Percentiles rank a stretch among this genome's conserved stretches.
These are phyloP conservation scores for Crotalus horridus DNA, from an alignment of 2,113 vertebrate species.

Conservation along the genomic window DNA sequence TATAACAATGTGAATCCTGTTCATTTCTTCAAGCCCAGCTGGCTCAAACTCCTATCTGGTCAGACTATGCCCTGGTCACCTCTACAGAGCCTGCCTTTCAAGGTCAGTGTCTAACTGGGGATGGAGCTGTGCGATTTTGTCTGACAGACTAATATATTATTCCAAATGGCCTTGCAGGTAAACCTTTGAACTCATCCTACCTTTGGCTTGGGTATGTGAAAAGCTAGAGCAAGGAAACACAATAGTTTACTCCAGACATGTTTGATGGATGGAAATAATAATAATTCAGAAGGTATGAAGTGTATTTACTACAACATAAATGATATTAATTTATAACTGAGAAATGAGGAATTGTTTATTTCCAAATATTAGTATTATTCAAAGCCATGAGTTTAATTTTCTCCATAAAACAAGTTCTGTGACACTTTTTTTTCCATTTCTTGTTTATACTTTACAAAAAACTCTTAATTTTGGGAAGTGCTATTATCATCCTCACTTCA, in stretches of 20 bases:
- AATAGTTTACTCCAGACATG: background rate
- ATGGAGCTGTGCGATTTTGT: background rate
- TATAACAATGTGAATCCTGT: background rate
- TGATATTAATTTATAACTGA: constrained; percentile 48
- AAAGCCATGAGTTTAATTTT: constrained; percentile 45
- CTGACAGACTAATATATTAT: background rate
- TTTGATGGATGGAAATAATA: background rate
- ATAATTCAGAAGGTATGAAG: background rate
- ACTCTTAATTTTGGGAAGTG: constrained; percentile 67
- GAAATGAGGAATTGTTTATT: constrained; percentile 51
- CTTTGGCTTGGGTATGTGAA: background rate
- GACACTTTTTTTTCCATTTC: constrained; percentile 54
- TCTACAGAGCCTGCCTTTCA: background rate
- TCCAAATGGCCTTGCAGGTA: background rate
- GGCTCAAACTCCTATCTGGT: background rate
- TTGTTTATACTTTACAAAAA: constrained; percentile 64
- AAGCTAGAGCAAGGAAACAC: background rate
- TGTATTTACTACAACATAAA: constrained; percentile 42
- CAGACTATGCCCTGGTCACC: background rate
- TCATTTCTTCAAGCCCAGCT: background rate
- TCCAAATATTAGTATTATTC: constrained; percentile 41
- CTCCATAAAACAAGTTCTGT: constrained; percentile 62
- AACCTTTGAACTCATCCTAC: background rate
- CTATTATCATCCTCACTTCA: constrained; percentile 66
- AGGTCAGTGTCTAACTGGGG: background rate